Percentiles rank a stretch among this genome's conserved stretches.
phyloP scores from a whole-genome alignment of 2,113 vertebrate genomes.

The Ctenomys sociabilis region DNA sequence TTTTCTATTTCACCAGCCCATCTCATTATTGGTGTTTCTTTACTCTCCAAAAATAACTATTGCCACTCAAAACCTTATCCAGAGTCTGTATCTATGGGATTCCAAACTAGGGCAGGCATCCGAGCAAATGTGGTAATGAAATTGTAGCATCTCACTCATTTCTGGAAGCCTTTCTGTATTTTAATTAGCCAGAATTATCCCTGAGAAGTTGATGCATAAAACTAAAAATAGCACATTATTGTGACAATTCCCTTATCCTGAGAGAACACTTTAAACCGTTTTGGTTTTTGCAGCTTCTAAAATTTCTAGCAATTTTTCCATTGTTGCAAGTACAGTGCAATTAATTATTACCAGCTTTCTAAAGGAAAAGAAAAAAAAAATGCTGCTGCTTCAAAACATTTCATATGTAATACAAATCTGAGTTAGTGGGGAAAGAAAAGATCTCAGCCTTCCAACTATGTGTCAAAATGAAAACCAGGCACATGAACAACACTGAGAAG shows the following conservation, averaged over 20 bases:
- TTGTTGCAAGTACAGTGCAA: conserved; percentile 50
- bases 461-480: conserved; percentile 35
- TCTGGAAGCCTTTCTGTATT: not conserved
- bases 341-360: conserved; percentile 74
- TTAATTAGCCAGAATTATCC: conserved; percentile 45
- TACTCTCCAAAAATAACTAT: not conserved
- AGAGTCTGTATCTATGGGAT: not conserved
- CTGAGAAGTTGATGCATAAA: not conserved
- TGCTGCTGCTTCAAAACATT: conserved; percentile 55
- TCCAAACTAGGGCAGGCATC: not conserved
- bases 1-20: not conserved
- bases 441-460: conserved; percentile 48
- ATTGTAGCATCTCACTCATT: not conserved
- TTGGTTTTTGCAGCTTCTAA: conserved; percentile 58
- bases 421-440: not conserved
- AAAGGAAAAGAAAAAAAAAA: conserved; percentile 41
- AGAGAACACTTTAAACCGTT: conserved; percentile 36
- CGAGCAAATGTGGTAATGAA: not conserved
- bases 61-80: not conserved
- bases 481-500: not conserved
- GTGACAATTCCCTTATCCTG: conserved; percentile 27
- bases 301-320: conserved; percentile 63
- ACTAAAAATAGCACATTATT: conserved; percentile 47
- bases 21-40: not conserved
- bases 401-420: conserved; percentile 52